A percentile compares a stretch with the other conserved stretches of the same genome.
These are phyloP conservation scores for Crocuta crocuta DNA, from an alignment of 2,113 vertebrate genomes.

Conservation along the genomic window DNA sequence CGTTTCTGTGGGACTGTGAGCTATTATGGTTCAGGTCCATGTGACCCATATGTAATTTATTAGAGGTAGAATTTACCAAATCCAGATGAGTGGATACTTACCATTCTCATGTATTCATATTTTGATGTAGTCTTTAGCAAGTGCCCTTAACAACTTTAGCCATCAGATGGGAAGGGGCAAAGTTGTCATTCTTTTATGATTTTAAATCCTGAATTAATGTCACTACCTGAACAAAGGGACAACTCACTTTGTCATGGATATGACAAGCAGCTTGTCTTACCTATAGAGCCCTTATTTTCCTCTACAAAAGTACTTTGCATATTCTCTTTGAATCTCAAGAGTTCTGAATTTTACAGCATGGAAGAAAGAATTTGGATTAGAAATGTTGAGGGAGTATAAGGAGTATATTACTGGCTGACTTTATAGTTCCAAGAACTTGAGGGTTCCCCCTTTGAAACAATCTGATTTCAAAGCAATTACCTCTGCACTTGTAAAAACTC, in stretches of 20 bases:
- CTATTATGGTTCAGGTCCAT: neutral
- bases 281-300: neutral
- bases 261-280: neutral
- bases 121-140: neutral
- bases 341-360: neutral
- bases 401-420: neutral
- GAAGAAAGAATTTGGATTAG: neutral
- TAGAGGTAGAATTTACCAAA: neutral
- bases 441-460: neutral
- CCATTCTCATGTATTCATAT: neutral
- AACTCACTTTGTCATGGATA: neutral
- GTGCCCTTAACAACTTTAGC: neutral
- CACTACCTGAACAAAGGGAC: neutral
- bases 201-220: neutral
- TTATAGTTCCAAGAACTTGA: neutral
- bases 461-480: neutral
- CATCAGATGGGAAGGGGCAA: neutral
- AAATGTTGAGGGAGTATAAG: neutral
- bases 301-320: neutral
- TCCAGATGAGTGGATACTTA: slow-evolving; percentile 1
- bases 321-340: neutral
- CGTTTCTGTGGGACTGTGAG: neutral
- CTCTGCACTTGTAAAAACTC: neutral
- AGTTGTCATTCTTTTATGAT: neutral
- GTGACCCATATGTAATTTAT: neutral